These are phyloP conservation scores for Cossypha heuglini DNA, from an alignment of 2,797 vertebrate species.

Conservation along the genomic window DNA sequence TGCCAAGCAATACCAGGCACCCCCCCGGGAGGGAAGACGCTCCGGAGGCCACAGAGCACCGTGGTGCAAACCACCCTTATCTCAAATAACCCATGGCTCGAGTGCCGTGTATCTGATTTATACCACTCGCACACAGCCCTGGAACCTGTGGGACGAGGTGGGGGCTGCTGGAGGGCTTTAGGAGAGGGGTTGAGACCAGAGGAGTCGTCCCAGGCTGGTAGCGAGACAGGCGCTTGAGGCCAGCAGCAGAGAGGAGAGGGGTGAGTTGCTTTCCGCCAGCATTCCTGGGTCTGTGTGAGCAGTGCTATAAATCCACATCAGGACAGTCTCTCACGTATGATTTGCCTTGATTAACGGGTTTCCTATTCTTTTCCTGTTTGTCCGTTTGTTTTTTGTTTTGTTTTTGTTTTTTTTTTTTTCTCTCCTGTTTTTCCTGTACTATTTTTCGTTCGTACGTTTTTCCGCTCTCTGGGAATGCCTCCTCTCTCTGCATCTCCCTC, in stretches of 20 bases:
- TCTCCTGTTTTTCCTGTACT: slow-evolving; percentile 74
- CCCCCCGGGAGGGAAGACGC: slow-evolving; percentile 14
- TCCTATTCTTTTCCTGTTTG: slow-evolving; percentile 86
- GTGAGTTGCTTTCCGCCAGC: slow-evolving; percentile 4
- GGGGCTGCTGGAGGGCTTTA: slow-evolving; percentile 32
- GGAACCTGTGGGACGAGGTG: slow-evolving; percentile 64
- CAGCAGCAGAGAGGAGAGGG: slow-evolving; percentile 30
- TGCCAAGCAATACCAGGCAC: neutral
- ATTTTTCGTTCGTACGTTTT: slow-evolving; percentile 57
- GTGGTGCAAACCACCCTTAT: neutral
- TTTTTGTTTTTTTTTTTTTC: slow-evolving; percentile 70
- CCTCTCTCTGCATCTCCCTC: slow-evolving; percentile 73
- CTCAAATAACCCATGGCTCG: slow-evolving; percentile 67
- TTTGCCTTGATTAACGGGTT: slow-evolving; percentile 87
- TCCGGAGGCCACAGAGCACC: slow-evolving; percentile 1
- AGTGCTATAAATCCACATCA: slow-evolving; percentile 79
- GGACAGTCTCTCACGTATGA: slow-evolving; percentile 75
- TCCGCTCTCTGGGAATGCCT: slow-evolving; percentile 78
- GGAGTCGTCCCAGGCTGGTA: neutral
- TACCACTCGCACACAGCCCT: slow-evolving; percentile 78
- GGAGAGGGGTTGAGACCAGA: neutral
- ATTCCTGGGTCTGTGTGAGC: slow-evolving; percentile 78
- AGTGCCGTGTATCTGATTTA: slow-evolving; percentile 79
- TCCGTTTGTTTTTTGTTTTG: slow-evolving; percentile 71
- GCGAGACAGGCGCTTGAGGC: neutral